A percentile compares a stretch with the other conserved stretches of the same genome.
phyloP scores from a whole-genome alignment of 2,797 vertebrate genomes.

The Manis crassicaudata region DNA sequence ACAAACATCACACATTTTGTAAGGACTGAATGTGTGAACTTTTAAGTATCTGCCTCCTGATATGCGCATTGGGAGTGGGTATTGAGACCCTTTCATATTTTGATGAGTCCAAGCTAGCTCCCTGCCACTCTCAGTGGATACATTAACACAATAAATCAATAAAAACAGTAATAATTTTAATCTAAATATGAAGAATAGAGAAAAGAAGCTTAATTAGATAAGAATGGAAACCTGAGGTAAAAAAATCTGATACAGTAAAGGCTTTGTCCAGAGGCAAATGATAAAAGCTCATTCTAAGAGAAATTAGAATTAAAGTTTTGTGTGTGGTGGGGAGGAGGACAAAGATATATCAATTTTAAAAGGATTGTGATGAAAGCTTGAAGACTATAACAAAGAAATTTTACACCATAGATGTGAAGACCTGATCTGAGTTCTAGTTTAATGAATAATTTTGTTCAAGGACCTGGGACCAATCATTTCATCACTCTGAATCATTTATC shows the following conservation, averaged over 20 bases:
- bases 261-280: background rate
- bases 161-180: background rate
- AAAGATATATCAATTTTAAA: background rate
- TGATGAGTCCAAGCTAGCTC: background rate
- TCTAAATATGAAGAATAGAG: background rate
- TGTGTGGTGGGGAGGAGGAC: no score
- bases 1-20: background rate
- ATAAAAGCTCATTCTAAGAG: background rate
- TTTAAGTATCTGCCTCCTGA: background rate
- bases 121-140: background rate
- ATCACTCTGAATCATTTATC: background rate
- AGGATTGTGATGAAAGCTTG: background rate
- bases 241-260: background rate
- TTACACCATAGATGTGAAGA: background rate
- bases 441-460: background rate
- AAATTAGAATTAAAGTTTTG: slow-evolving; percentile 40
- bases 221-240: background rate
- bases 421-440: background rate
- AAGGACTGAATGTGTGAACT: background rate
- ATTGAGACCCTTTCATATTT: background rate
- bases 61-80: background rate
- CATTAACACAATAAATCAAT: background rate
- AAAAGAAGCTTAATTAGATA: background rate
- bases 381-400: background rate
- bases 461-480: background rate